These are phyloP conservation scores for Nephila pilipes DNA, from an alignment of 1,140 invertebrate genomes.

Conservation along the genomic window DNA sequence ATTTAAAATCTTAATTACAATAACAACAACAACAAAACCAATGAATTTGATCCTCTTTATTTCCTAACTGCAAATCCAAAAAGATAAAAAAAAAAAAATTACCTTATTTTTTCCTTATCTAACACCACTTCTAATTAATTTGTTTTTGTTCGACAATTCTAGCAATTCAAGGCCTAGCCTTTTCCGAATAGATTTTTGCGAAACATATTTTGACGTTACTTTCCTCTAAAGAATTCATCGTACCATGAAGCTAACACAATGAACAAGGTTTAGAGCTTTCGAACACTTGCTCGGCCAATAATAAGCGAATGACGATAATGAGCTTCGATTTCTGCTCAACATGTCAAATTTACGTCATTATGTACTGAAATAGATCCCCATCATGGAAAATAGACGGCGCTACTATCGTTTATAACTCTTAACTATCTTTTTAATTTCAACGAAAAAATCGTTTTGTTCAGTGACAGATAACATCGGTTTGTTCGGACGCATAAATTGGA, in stretches of 20 bases:
- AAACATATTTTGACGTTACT: background rate
- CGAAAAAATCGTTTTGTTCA: no score
- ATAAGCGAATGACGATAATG: conserved; percentile 15
- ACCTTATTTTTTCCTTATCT: background rate
- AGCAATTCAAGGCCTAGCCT: background rate
- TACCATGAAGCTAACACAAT: conserved; percentile 8
- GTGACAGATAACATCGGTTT: no score
- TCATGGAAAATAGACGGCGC: background rate
- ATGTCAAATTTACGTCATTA: conserved; percentile 10
- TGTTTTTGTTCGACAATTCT: background rate
- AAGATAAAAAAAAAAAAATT: background rate
- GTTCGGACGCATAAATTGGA: no score
- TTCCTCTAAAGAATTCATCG: background rate
- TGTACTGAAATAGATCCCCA: background rate
- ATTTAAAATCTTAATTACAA: no score
- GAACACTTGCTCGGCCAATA: background rate
- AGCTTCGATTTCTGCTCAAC: conserved; percentile 27
- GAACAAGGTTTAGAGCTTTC: background rate
- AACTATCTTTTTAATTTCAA: no score
- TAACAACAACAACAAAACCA: no score
- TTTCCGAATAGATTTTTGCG: conserved; percentile 22
- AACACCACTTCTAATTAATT: background rate
- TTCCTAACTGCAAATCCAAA: no score
- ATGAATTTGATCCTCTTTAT: no score
- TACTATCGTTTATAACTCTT: background rate